Evolutionary conservation across 37 sponge, comb jelly and placozoan genomes (phyloP).

Genomic region (Theonella swinhoei): DNA sequence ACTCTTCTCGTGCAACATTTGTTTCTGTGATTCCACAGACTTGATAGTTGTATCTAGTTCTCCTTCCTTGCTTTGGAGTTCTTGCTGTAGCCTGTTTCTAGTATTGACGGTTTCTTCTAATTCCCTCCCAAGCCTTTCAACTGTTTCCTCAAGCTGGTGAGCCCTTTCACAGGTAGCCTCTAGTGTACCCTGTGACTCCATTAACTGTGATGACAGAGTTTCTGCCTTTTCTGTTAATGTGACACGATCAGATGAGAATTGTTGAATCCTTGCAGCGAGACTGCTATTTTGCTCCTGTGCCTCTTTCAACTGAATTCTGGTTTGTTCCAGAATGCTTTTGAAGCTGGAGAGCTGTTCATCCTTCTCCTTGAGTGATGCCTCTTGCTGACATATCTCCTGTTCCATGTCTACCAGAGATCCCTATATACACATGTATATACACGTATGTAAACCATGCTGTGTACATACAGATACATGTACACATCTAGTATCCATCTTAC

Average conservation of each 20-base stretch:
- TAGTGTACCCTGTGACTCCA: background rate
- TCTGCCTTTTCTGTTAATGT: background rate
- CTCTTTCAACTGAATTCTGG: background rate
- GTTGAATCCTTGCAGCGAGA: background rate
- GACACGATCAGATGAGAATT: background rate
- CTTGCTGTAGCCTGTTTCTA: background rate
- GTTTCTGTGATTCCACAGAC: background rate
- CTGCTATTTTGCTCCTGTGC: background rate
- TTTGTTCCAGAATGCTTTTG: conserved; percentile 43
- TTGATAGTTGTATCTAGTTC: background rate
- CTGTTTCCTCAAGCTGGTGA: background rate
- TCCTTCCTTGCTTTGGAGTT: background rate
- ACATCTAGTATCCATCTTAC: no score
- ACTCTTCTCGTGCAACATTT: background rate
- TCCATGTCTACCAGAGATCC: conserved; percentile 54
- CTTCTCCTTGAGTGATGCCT: conserved; percentile 11
- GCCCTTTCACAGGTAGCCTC: background rate
- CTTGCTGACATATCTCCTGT: conserved; percentile 18
- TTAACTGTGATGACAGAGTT: conserved; percentile 26
- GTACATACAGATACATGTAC: no score
- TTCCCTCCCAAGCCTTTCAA: background rate
- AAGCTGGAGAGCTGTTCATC: conserved; percentile 49
- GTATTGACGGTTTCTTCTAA: background rate
- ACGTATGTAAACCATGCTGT: no score
- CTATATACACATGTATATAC: no score